Base-by-base conservation (phyloP, 2,113 vertebrate species). In the Corydoras maculifer region DNA sequence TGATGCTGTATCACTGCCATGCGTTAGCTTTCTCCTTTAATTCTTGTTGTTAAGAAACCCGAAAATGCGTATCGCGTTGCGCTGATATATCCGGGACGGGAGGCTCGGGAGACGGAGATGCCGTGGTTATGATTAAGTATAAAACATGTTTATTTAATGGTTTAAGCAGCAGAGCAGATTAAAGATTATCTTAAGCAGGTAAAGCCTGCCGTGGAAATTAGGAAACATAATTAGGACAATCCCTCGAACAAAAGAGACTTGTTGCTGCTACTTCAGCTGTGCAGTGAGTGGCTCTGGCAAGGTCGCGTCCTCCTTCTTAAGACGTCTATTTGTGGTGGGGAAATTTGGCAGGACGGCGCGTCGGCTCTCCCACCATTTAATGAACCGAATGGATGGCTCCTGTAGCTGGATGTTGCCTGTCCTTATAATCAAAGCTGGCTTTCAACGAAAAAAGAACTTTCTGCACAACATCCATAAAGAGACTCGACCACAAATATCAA, bases 321-420 rank as follows among this genome's bases (percentile, higher is more conserved):
- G 50, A 62, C 48, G 6, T 25, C 3, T 57, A 54, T 62, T 3
- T 30, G 54, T 25, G 10, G 3, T 57, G 63, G 11, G 35, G 64
- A 32, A 68, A 50, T 69, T 62, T 72, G 54, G 69, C 57, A 68
- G 12, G 2, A 62, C 14, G 55, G 58, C 61, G 62, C 58, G 54
- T 32, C n/a, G 29, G 31, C 12, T 48, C 31, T 54, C 30, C 18
- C 61, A 61, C 74, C 31, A 75, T 75, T 75, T 60, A 72, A 69
- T 60, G 57, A 64, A 78, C 69, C 68, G 63, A 78, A 65, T 61
- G 63, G n/a, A 35, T 6, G 4, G 35, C 7, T 4, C 7, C 35
- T 43, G 35, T 43, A 2, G 35, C 35, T 43, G 35, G 35, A 43
- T 43, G 35, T 43, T 43, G 35, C 7, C 35, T 43, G 35, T 43